Percentiles rank a stretch among this genome's conserved stretches.
Evolutionary conservation across 2,113 vertebrate species (phyloP).

Genomic region (Galeopterus variegatus): DNA sequence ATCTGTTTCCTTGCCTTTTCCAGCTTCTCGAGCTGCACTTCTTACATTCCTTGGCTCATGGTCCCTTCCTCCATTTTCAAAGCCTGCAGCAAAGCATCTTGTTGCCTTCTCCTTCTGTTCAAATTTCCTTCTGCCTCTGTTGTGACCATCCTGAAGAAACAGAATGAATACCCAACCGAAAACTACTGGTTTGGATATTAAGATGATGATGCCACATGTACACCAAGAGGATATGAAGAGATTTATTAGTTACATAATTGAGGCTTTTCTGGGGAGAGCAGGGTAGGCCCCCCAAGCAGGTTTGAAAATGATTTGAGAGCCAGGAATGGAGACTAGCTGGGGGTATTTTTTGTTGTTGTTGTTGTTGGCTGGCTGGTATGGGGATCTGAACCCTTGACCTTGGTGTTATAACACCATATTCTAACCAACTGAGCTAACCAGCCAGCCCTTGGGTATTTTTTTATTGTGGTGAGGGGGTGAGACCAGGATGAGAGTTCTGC

Average conservation of each 20-base stretch:
- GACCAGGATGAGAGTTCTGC: no score
- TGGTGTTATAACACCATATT: no score
- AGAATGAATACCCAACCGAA: not conserved
- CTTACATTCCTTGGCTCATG: not conserved
- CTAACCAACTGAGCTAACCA: no score
- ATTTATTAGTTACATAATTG: not conserved
- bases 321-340: no score
- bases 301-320: no score
- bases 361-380: no score
- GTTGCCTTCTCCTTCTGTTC: not conserved
- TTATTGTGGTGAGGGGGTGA: no score
- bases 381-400: no score
- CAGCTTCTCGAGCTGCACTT: not conserved
- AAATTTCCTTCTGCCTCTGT: not conserved
- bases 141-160: conserved; percentile 16
- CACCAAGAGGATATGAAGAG: not conserved
- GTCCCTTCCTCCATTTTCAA: not conserved
- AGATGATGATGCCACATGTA: not conserved
- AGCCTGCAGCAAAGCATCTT: not conserved
- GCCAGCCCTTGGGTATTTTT: no score
- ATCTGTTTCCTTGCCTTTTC: not conserved
- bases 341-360: no score
- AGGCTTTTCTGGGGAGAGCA: no score
- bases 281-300: no score
- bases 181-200: conserved; percentile 17